phyloP scores from a whole-genome alignment of 2,113 vertebrate species.

The Acanthisitta chloris region DNA sequence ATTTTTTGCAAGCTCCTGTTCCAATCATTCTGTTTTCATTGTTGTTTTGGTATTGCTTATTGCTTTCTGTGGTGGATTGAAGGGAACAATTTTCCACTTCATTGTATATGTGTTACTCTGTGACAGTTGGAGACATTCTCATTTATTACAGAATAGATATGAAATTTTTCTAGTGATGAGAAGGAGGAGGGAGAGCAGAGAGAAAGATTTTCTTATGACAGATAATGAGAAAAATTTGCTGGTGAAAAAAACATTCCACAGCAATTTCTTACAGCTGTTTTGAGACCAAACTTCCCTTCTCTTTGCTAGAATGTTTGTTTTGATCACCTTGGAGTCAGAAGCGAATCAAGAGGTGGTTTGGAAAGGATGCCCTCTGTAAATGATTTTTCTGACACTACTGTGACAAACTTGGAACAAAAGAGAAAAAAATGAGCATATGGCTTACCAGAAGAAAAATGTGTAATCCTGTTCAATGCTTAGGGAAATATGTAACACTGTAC shows the following conservation, averaged over 20 bases:
- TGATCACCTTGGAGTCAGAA: not conserved
- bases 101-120: not conserved
- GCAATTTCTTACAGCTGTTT: not conserved
- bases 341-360: not conserved
- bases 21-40: not conserved
- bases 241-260: not conserved
- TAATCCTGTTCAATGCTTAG: not conserved
- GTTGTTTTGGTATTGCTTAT: not conserved
- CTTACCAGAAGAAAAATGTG: not conserved
- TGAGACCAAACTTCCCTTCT: not conserved
- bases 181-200: constrained; percentile 5
- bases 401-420: not conserved
- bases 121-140: not conserved
- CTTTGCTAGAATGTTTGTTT: not conserved
- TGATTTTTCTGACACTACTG: not conserved
- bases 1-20: not conserved
- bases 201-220: not conserved
- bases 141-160: not conserved
- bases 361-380: not conserved
- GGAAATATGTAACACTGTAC: fast-evolving
- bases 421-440: not conserved
- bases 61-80: not conserved
- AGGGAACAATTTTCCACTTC: not conserved
- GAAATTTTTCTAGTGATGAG: not conserved
- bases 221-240: not conserved